Evolutionary conservation across 64 coral and sea anemone species (phyloP), one percentile per base, ranked within the genome.

Genomic region (Trachythela sp.): DNA sequence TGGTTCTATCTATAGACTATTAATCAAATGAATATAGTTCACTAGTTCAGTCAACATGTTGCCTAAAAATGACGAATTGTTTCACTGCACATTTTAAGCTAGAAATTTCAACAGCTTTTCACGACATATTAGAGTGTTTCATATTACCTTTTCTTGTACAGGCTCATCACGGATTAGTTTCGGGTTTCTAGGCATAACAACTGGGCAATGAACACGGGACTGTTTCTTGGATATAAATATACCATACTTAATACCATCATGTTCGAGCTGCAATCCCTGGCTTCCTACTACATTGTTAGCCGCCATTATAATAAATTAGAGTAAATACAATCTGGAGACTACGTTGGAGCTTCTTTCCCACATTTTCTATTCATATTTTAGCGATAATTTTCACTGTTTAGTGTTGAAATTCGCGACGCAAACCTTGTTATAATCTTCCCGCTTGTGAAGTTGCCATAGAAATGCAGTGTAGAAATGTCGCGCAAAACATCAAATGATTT

Each of bases 131-230:
- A n/a, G n/a, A n/a, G n/a, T n/a, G n/a, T n/a, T 18, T 64, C 56
- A n/a, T n/a, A 17, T 29, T 80, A 80, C 75, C 75, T 80, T 80
- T 39, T 80, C 75, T 18, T 80, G 27, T 36, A 37, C 30, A 10
- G 37, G 33, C 13, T 80, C 37, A 39, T 29, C 75, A 36, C 75
- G 75, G 30, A 80, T 35, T 9, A 80, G 34, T 13, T 80, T 80
- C 2, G 75, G 75, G 37, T 80, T 80, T 80, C 37, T 80, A 5
- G 75, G 75, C 75, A 80, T 37, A 8, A 80, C 75, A 80, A 80
- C 75, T 29, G 75, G 75, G 17, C 75, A 80, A 39, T 35, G 75
- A 4, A 80, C 75, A 13, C 75, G 27, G 30, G 33, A 6, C 6
- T 5, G 9, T 39, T 80, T 80, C 42, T 45, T 45, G 42, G 4